Evolutionary conservation across 2,888 invertebrate genomes (phyloP).

Genomic region (Dasysyrphus tricinctus): DNA sequence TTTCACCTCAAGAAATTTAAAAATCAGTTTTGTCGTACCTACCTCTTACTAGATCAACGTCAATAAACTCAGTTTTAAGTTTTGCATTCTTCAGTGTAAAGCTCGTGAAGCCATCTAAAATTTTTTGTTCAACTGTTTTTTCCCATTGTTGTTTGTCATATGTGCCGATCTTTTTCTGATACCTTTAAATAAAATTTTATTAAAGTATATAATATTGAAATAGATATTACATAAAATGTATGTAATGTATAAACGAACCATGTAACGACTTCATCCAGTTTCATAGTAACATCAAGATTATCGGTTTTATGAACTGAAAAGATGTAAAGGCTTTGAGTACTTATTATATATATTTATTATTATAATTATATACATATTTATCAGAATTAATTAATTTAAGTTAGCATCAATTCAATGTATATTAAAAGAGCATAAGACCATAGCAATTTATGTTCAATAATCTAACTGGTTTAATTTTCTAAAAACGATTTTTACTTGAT

Average conservation of each 20-base stretch:
- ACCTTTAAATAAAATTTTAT: conserved; percentile 85
- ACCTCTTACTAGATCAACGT: conserved; percentile 98
- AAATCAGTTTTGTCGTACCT: not conserved
- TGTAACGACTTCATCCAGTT: conserved; percentile 84
- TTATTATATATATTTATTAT: too few relatives aligned
- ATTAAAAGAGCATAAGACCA: too few relatives aligned
- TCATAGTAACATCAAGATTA: conserved; percentile 81
- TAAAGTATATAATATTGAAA: not conserved
- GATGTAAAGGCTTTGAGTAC: not conserved
- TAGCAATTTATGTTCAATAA: too few relatives aligned
- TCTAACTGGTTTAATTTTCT: too few relatives aligned
- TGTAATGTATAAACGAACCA: conserved; percentile 79
- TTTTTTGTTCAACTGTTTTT: conserved; percentile 95
- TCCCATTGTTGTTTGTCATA: conserved; percentile 99
- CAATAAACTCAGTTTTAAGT: conserved; percentile 95
- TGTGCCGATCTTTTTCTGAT: conserved; percentile 97
- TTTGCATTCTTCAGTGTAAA: conserved; percentile 91
- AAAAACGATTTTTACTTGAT: too few relatives aligned
- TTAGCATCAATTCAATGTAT: too few relatives aligned
- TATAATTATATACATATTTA: too few relatives aligned
- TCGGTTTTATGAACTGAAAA: conserved; percentile 33
- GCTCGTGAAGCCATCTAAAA: conserved; percentile 92
- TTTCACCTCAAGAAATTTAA: too few relatives aligned
- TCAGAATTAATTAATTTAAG: too few relatives aligned
- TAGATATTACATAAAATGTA: not conserved